Evolutionary conservation across 1,140 invertebrate species (phyloP).

Genomic region (Trichogramma pretiosum): DNA sequence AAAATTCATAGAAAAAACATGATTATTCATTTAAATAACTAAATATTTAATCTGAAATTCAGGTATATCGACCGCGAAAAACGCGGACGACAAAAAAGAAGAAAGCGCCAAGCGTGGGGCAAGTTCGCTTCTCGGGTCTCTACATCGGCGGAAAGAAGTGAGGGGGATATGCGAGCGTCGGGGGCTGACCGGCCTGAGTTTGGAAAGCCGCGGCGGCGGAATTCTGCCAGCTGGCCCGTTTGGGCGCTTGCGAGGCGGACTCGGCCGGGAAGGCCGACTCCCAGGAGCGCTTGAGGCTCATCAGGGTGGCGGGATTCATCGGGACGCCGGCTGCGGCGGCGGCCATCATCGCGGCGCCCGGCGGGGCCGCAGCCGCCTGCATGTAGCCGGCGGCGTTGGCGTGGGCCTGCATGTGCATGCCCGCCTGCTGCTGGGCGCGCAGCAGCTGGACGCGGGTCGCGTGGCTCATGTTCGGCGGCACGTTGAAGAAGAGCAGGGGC

Average conservation of each 20-base stretch:
- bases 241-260: slow-evolving; percentile 26
- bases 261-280: slow-evolving; percentile 39
- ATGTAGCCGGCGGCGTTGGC: slow-evolving; percentile 25
- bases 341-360: too few relatives aligned
- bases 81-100: not conserved
- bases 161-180: slow-evolving; percentile 40
- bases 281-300: slow-evolving; percentile 45
- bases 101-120: slow-evolving; percentile 2
- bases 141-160: slow-evolving; percentile 43
- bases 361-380: slow-evolving; percentile 35
- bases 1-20: too few relatives aligned
- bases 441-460: too few relatives aligned
- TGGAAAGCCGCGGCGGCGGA: slow-evolving; percentile 32
- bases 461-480: too few relatives aligned
- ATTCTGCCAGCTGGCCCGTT: slow-evolving; percentile 38
- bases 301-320: slow-evolving; percentile 43
- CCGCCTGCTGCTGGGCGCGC: too few relatives aligned
- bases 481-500: too few relatives aligned
- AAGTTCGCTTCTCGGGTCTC: too few relatives aligned
- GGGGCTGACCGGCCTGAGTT: slow-evolving; percentile 27
- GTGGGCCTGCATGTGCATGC: not conserved
- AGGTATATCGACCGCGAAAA: too few relatives aligned
- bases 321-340: slow-evolving; percentile 29
- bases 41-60: too few relatives aligned
- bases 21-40: too few relatives aligned